These are phyloP conservation scores for Notoglanidium macrostoma DNA, from an alignment of 2,797 vertebrate species.

Conservation along the genomic window DNA sequence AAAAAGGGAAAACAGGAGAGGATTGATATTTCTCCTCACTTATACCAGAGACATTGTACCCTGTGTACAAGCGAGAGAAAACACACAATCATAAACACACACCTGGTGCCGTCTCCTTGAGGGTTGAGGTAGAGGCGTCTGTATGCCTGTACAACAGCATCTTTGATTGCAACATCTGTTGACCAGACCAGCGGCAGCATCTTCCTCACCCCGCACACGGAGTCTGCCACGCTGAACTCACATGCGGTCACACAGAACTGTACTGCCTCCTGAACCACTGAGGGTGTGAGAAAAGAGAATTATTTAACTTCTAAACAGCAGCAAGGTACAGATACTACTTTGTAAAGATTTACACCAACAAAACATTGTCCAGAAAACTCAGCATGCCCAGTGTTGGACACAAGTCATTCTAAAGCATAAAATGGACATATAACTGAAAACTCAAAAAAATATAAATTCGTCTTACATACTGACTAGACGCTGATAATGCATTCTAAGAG, in stretches of 20 bases:
- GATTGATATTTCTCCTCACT: background rate
- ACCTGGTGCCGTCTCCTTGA: slow-evolving; percentile 78
- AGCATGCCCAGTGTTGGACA: background rate
- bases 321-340: too few relatives aligned
- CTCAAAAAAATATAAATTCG: background rate
- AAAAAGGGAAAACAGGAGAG: slow-evolving; percentile 11
- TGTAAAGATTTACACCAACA: background rate
- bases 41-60: background rate
- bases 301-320: background rate
- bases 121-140: slow-evolving; percentile 87
- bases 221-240: slow-evolving; percentile 88
- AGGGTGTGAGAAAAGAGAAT: background rate
- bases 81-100: background rate
- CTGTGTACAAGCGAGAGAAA: background rate
- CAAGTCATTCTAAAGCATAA: background rate
- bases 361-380: background rate
- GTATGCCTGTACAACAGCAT: slow-evolving; percentile 90
- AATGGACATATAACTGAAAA: background rate
- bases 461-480: background rate
- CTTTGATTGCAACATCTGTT: slow-evolving; percentile 87
- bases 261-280: slow-evolving; percentile 96
- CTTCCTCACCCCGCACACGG: slow-evolving; percentile 85
- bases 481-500: background rate
- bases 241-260: slow-evolving; percentile 94
- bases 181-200: slow-evolving; percentile 97